Conservation (phyloP, 2,113 vertebrate species). For the Apteryx mantelli region DNA sequence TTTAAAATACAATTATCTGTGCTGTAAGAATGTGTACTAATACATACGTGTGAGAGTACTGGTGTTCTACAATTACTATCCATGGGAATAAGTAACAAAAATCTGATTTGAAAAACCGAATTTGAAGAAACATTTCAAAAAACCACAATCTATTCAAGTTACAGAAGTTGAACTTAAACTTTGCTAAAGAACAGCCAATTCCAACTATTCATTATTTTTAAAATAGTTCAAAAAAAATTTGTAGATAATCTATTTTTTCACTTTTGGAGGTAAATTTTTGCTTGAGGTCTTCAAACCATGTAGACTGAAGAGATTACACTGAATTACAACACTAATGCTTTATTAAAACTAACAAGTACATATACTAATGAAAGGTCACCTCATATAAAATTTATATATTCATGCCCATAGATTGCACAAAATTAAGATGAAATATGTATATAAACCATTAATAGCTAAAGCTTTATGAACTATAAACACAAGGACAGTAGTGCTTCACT, state of each 20-base stretch:
- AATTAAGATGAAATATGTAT: slow-evolving; percentile 25
- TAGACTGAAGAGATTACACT: slow-evolving; percentile 2
- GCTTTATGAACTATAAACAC: slow-evolving; percentile 48
- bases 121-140: background rate
- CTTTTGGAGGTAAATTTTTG: background rate
- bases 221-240: background rate
- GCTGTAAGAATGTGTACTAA: background rate
- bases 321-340: background rate
- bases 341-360: slow-evolving; percentile 7
- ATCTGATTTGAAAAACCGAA: background rate
- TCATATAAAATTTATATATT: slow-evolving; percentile 22
- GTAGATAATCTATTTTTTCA: background rate
- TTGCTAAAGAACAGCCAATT: background rate
- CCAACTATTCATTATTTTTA: background rate
- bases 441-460: background rate
- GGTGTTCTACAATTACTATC: too few species aligned
- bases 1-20: background rate
- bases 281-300: background rate
- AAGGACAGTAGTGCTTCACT: slow-evolving; percentile 25
- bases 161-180: background rate
- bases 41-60: background rate
- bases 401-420: background rate
- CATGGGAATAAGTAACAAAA: background rate
- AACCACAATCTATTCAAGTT: background rate
- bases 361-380: slow-evolving; percentile 12